Evolutionary conservation across 2,888 invertebrate species (phyloP).

Genomic region (Coenonympha arcania): DNA sequence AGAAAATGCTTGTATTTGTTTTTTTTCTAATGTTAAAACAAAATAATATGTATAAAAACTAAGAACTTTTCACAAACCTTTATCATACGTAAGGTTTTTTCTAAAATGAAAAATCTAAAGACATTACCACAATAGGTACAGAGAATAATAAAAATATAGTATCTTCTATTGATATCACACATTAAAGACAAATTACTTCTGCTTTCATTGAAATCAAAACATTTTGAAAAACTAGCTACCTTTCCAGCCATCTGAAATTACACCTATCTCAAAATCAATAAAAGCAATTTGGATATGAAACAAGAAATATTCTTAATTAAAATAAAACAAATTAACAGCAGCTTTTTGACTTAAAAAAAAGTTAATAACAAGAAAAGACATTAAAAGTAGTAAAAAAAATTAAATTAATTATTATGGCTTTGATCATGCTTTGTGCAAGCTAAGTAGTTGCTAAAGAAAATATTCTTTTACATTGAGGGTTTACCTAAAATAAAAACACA

Average conservation of each 20-base stretch:
- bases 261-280: background rate
- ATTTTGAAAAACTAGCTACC: slow-evolving; percentile 30
- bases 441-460: slow-evolving; percentile 1
- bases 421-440: slow-evolving; percentile 5
- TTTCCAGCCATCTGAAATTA: slow-evolving; percentile 11
- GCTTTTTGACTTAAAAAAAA: slow-evolving; percentile 8
- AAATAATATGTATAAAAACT: slow-evolving; percentile 59
- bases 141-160: slow-evolving; percentile 37
- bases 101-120: slow-evolving; percentile 57
- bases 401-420: background rate
- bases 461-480: background rate
- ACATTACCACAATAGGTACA: slow-evolving; percentile 46
- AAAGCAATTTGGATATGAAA: slow-evolving; percentile 6
- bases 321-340: background rate
- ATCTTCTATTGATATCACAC: slow-evolving; percentile 28
- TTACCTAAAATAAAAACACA: slow-evolving; percentile 8
- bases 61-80: slow-evolving; percentile 52
- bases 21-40: slow-evolving; percentile 61
- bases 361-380: slow-evolving; percentile 7
- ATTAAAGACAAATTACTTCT: slow-evolving; percentile 15
- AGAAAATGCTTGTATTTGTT: slow-evolving; percentile 59
- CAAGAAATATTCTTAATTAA: background rate
- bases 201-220: slow-evolving; percentile 17
- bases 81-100: slow-evolving; percentile 42
- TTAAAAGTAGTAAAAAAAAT: background rate